A percentile compares a stretch with the other conserved stretches of the same genome.
Evolutionary conservation across 2,888 invertebrate genomes (phyloP).

Genomic region (Philopedon plagiatum): DNA sequence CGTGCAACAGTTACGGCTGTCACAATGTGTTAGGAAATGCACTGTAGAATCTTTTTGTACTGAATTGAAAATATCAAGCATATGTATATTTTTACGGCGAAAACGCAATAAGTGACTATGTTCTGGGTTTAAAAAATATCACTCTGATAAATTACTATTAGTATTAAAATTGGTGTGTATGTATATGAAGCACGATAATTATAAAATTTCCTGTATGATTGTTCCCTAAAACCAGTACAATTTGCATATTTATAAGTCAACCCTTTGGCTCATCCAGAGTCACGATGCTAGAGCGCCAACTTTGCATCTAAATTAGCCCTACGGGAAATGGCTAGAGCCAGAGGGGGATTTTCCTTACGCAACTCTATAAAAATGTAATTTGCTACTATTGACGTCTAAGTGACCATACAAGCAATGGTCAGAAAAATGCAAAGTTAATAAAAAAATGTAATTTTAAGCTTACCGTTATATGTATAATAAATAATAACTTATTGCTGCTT

Average conservation of each 20-base stretch:
- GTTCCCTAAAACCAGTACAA: constrained; percentile 11
- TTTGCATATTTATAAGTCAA: not conserved
- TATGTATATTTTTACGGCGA: too few species aligned
- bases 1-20: too few species aligned
- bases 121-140: too few species aligned
- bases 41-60: too few species aligned
- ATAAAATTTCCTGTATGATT: not conserved
- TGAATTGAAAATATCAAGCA: too few species aligned
- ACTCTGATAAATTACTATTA: too few species aligned
- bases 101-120: too few species aligned
- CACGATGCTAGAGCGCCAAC: constrained; percentile 12
- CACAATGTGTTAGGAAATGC: too few species aligned
- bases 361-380: constrained; percentile 21
- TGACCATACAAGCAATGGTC: not conserved
- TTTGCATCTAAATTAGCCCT: constrained; percentile 25
- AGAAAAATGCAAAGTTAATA: not conserved
- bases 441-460: not conserved
- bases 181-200: too few species aligned
- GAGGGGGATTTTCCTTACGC: constrained; percentile 3
- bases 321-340: constrained; percentile 8
- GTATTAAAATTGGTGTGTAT: not conserved
- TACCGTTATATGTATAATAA: too few species aligned
- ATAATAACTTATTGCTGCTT: too few species aligned
- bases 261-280: not conserved
- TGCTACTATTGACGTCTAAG: constrained; percentile 1